These are phyloP conservation scores for Streptopelia turtur DNA, from an alignment of 2,797 vertebrate species.

Conservation along the genomic window DNA sequence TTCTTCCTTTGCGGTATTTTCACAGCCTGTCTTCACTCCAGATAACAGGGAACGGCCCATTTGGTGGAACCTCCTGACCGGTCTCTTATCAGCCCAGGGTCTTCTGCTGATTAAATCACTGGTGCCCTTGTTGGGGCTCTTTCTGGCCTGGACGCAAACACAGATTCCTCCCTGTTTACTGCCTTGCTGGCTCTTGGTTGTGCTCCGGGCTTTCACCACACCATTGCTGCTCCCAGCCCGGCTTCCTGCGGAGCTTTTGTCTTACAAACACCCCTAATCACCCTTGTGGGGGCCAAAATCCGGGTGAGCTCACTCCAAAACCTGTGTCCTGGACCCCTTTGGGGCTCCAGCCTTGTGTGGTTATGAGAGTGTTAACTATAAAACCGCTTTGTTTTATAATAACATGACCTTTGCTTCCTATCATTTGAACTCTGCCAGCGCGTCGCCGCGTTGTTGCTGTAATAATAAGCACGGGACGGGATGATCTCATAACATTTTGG, in stretches of 20 bases:
- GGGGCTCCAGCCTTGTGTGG: background rate
- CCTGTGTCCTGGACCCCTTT: background rate
- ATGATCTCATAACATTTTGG: background rate
- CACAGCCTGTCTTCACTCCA: background rate
- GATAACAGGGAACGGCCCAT: background rate
- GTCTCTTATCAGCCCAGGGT: background rate
- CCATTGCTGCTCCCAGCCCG: background rate
- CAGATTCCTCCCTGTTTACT: background rate
- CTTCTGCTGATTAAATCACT: background rate
- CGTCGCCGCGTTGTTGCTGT: background rate
- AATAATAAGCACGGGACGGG: slow-evolving; percentile 23
- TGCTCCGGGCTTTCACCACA: background rate
- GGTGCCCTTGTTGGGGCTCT: background rate
- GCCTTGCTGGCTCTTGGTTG: background rate
- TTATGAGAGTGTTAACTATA: background rate
- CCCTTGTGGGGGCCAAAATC: background rate
- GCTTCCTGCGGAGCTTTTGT: background rate
- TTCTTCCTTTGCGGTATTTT: background rate
- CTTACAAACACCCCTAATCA: background rate
- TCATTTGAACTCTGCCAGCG: background rate
- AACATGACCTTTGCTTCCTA: background rate
- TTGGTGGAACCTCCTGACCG: accelerated
- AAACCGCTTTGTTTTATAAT: background rate
- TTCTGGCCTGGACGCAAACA: background rate
- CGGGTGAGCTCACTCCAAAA: accelerated